Evolutionary conservation across 2,797 vertebrate genomes (phyloP).

Genomic region (Lacerta agilis): DNA sequence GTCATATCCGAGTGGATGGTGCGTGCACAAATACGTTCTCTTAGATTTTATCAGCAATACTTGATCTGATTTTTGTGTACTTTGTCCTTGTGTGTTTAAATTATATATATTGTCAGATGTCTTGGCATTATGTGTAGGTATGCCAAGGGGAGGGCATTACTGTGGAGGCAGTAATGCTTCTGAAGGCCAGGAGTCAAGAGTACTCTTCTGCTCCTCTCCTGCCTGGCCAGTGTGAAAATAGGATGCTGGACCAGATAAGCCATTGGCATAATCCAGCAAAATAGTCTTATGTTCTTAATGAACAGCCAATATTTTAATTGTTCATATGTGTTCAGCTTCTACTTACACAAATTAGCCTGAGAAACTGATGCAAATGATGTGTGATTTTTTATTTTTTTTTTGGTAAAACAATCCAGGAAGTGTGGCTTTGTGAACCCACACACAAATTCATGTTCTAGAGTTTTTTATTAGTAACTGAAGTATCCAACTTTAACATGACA

Average conservation of each 20-base stretch:
- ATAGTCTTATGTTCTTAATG: background rate
- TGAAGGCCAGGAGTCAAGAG: too few species aligned
- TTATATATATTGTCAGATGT: background rate
- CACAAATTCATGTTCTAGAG: background rate
- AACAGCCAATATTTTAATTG: too few species aligned
- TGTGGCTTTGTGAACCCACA: background rate
- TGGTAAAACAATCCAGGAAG: background rate
- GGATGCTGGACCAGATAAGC: too few species aligned
- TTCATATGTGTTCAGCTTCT: background rate
- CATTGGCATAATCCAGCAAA: too few species aligned
- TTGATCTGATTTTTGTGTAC: background rate
- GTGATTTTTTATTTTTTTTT: too few species aligned
- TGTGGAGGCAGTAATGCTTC: too few species aligned
- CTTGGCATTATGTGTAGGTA: background rate
- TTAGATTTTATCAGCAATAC: background rate
- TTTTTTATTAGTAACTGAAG: background rate
- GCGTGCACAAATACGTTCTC: constrained; percentile 65
- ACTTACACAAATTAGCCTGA: background rate
- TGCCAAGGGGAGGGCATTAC: too few species aligned
- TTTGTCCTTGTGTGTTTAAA: background rate
- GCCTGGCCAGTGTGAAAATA: too few species aligned
- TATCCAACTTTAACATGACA: background rate
- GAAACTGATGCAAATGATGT: background rate
- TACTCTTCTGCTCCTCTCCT: too few species aligned
- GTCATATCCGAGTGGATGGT: constrained; percentile 99